Conservation (phyloP, 2,888 invertebrate species). For the Sialis lutaria region DNA sequence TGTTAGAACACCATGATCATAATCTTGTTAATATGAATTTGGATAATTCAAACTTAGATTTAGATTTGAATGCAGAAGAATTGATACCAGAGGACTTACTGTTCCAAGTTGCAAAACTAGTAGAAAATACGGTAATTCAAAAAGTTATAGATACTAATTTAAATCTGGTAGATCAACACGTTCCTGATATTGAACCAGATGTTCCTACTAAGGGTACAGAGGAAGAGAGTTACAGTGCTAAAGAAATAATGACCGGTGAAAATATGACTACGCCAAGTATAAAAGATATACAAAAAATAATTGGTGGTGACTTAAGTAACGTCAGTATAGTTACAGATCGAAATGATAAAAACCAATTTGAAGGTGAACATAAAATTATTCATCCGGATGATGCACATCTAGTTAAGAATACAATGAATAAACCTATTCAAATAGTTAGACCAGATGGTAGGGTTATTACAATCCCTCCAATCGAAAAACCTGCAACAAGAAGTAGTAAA, state of each 20-base stretch:
- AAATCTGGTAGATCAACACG: constrained; percentile 24
- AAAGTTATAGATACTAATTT: constrained; percentile 43
- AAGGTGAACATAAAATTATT: neutral
- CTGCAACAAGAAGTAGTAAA: constrained; percentile 61
- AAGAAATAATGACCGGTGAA: constrained; percentile 1
- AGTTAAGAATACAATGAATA: constrained; percentile 23
- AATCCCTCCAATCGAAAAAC: constrained; percentile 67
- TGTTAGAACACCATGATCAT: constrained; percentile 11
- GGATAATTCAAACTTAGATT: constrained; percentile 35
- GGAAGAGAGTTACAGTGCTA: neutral
- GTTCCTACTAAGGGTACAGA: constrained; percentile 4
- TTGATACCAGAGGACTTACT: constrained; percentile 52
- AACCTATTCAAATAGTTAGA: constrained; percentile 54
- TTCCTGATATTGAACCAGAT: constrained; percentile 19
- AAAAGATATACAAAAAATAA: constrained; percentile 51
- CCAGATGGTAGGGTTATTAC: constrained; percentile 60
- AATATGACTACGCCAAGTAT: constrained; percentile 13
- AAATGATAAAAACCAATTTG: neutral
- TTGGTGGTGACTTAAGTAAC: constrained; percentile 24
- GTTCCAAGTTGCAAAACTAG: constrained; percentile 55
- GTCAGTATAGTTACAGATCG: neutral
- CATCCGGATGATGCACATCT: constrained; percentile 7
- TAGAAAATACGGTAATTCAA: constrained; percentile 47
- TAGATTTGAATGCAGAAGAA: constrained; percentile 44
- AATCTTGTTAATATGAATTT: constrained; percentile 30